Conservation (phyloP, 2,113 vertebrate genomes). For the Equus quagga region DNA sequence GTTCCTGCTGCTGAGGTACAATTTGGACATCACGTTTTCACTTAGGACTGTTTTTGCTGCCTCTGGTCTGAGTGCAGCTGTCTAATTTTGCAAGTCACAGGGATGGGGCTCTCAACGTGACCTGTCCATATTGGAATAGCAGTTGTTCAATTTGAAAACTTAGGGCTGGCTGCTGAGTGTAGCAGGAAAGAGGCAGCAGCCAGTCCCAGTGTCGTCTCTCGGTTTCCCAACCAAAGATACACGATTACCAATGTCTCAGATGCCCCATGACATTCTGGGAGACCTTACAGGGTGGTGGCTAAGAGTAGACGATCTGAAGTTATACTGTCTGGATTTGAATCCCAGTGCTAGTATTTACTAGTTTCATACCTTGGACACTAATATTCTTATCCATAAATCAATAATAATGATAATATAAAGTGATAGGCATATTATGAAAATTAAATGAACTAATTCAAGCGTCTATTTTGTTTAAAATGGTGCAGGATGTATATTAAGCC, state of each 20-base stretch:
- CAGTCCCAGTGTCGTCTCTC: background rate
- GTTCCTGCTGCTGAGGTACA: background rate
- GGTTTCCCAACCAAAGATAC: background rate
- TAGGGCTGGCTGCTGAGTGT: no score
- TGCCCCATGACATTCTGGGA: background rate
- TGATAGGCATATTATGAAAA: background rate
- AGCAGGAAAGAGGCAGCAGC: background rate
- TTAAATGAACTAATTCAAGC: background rate
- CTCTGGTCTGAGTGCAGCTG: background rate
- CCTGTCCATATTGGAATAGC: background rate
- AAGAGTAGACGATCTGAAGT: background rate
- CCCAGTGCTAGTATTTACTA: background rate
- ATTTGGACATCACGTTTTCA: background rate
- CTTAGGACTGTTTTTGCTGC: background rate
- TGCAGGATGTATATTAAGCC: background rate
- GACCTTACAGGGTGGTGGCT: rapidly evolving
- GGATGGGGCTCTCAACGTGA: background rate
- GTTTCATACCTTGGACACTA: background rate
- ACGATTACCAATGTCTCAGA: background rate
- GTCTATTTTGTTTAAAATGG: background rate
- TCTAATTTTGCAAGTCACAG: background rate
- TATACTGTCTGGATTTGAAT: background rate
- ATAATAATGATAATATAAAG: background rate
- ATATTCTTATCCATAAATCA: background rate
- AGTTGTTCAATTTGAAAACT: background rate